Conservation (phyloP, 2,888 invertebrate genomes). For the Brenthis hecate region DNA sequence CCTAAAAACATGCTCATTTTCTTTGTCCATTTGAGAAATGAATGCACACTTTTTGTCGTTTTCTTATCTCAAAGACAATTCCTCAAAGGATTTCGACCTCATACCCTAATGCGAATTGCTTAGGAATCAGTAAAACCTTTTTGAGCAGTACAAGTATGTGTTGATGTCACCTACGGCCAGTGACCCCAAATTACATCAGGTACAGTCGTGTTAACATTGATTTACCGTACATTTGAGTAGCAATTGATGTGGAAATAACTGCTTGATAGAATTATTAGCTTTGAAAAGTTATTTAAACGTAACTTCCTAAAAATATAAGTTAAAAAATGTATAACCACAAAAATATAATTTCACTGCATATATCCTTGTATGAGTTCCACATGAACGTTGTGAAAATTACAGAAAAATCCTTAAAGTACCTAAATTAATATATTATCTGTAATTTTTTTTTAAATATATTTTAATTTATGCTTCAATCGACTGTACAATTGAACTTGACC, state of each 20-base stretch:
- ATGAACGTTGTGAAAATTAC: too few relatives aligned
- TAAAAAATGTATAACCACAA: too few relatives aligned
- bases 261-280: background rate
- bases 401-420: too few relatives aligned
- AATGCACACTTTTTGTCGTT: constrained; percentile 22
- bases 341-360: too few relatives aligned
- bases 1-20: background rate
- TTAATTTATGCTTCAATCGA: constrained; percentile 13
- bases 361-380: too few relatives aligned
- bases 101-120: constrained; percentile 33
- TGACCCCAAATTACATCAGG: constrained; percentile 45
- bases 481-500: constrained; percentile 44
- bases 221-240: constrained; percentile 27
- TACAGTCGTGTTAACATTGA: constrained; percentile 41
- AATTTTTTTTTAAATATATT: background rate
- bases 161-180: constrained; percentile 45
- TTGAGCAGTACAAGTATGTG: constrained; percentile 22
- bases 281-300: too few relatives aligned
- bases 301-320: too few relatives aligned
- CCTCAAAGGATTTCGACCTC: constrained; percentile 33
- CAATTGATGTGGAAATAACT: constrained; percentile 9
- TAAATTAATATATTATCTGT: too few relatives aligned
- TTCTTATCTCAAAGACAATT: constrained; percentile 33
- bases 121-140: constrained; percentile 33
- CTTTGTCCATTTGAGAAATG: constrained; percentile 16